Conservation (phyloP, 2,113 vertebrate species). For the Prochilodus magdalenae region DNA sequence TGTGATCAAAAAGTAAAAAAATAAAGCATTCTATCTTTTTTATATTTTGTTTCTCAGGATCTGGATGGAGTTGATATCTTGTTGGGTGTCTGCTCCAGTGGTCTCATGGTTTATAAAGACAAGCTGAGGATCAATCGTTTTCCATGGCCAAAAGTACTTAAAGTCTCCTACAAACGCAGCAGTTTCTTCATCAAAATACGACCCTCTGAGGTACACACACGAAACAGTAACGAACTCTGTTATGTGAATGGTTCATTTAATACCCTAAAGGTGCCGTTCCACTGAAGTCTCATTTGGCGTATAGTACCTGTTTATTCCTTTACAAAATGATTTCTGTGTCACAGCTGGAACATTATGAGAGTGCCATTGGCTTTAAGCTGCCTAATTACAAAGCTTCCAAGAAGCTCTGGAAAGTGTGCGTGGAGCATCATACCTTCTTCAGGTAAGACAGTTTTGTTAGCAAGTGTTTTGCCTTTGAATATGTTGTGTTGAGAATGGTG, state of each 20-base stretch:
- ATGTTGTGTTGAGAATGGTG: no score
- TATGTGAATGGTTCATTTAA: neutral
- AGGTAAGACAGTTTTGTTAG: slow-evolving; percentile 75
- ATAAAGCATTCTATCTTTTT: neutral
- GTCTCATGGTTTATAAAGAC: slow-evolving; percentile 97
- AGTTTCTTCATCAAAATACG: slow-evolving; percentile 98
- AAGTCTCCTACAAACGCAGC: slow-evolving; percentile 98
- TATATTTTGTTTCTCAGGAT: slow-evolving; percentile 77
- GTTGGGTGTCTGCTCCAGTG: slow-evolving; percentile 94
- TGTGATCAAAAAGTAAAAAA: neutral
- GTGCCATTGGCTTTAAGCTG: slow-evolving; percentile 97
- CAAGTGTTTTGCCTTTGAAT: neutral
- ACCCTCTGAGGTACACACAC: slow-evolving; percentile 86
- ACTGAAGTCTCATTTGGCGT: neutral
- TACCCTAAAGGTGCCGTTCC: neutral
- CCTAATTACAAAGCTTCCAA: slow-evolving; percentile 97
- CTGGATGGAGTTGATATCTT: slow-evolving; percentile 96
- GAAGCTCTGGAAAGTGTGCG: slow-evolving; percentile 98
- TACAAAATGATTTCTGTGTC: slow-evolving; percentile 15
- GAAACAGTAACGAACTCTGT: neutral
- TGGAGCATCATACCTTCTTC: slow-evolving; percentile 99
- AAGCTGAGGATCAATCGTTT: slow-evolving; percentile 98
- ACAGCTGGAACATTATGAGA: slow-evolving; percentile 95
- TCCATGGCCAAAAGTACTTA: slow-evolving; percentile 98
- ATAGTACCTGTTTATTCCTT: neutral